phyloP scores from a whole-genome alignment of 2,113 vertebrate genomes.

The Alethe castanea region DNA sequence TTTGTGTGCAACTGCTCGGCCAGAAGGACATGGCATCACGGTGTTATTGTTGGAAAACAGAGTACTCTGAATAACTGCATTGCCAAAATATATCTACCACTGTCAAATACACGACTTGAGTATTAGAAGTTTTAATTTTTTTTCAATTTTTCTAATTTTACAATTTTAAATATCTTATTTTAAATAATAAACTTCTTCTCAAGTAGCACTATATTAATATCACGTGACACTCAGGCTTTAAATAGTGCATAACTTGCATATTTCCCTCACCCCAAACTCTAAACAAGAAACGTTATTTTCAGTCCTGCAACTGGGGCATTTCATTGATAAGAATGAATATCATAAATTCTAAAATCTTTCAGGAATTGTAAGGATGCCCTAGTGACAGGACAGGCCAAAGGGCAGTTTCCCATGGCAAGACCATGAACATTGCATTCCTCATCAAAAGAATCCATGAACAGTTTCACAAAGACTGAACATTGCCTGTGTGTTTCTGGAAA shows the following conservation, averaged over 20 bases:
- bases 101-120: not conserved
- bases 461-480: not conserved
- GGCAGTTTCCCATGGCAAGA: not conserved
- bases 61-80: not conserved
- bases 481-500: not conserved
- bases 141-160: not conserved
- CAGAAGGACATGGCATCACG: not conserved
- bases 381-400: accelerated
- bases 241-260: not conserved
- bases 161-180: not conserved
- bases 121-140: not conserved
- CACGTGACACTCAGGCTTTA: not conserved
- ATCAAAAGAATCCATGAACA: not conserved
- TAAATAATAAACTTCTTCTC: not conserved
- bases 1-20: not conserved
- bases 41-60: not conserved
- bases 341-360: not conserved
- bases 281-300: not conserved
- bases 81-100: not conserved
- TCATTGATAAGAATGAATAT: not conserved
- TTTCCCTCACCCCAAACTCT: not conserved
- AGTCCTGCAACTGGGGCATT: not conserved
- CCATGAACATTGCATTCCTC: accelerated
- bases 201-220: not conserved
- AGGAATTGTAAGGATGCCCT: not conserved